Base-by-base conservation (phyloP, 2,888 invertebrate genomes). In the Pachliopta kotzebuea region DNA sequence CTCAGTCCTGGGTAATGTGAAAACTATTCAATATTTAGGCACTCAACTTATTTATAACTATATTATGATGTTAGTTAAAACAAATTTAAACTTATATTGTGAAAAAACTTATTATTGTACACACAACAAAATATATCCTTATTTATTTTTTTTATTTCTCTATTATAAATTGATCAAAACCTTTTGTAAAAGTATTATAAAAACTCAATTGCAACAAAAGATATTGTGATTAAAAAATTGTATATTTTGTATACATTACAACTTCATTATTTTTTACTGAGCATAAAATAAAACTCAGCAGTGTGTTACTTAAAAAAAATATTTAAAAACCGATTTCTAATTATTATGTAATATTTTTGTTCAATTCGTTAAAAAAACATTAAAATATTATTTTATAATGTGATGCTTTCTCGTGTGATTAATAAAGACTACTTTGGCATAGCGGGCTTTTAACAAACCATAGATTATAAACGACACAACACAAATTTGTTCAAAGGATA, bases 1-100 rank as follows among this genome's bases (percentile, higher is more conserved):
- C 70, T 75, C 78, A 79, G 79, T 78, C 78, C 77, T 61, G 65
- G 52, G 56, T 65, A 62, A 65, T 62, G 65, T 65, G 65, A 61
- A 37, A 58, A 59, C 50, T 55, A 65, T 60, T 54, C 53, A 58
- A 57, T 45, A 61, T 65, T 65, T 65, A 65, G 65, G 61, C 65
- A 62, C 65, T 45, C 58, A 49, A 24, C 62, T 65, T 65, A 65
- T 61, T 6, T 56, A 56, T 57, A 65, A 50, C 60, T 65, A 65
- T 45, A 60, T 57, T 61, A 60, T 60, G 56, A 49, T 55, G 31
- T 20, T 52, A 57, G 20, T 63, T 37, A 55, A 31, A 37, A 60
- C 50, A 52, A 17, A 17, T 56, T 21, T 37, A 49, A 56, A 60
- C 26, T 53, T 58, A 56, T n/a, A 4, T 42, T 54, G 52, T 53